phyloP scores from a whole-genome alignment of 2,888 invertebrate species.

The Limnephilus auricula region DNA sequence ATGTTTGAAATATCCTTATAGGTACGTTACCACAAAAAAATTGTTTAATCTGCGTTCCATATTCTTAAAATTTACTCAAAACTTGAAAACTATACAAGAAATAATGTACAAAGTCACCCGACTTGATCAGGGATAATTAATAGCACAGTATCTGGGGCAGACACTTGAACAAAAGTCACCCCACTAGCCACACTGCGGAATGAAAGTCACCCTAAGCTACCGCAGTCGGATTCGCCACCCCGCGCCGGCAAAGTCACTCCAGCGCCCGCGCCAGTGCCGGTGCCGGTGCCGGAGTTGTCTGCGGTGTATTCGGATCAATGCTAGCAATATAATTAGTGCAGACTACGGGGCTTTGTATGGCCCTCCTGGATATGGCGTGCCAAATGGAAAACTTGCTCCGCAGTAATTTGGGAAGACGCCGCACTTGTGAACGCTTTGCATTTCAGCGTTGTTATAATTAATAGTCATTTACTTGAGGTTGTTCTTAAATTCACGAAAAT shows the following conservation, averaged over 20 bases:
- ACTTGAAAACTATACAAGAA: neutral
- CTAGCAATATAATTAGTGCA: constrained; percentile 50
- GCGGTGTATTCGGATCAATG: constrained; percentile 49
- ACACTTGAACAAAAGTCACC: constrained; percentile 27
- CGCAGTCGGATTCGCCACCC: neutral
- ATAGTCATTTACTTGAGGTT: neutral
- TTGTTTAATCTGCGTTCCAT: neutral
- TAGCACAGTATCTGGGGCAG: neutral
- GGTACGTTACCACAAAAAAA: neutral
- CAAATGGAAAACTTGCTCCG: constrained; percentile 47
- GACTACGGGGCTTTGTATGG: constrained; percentile 24
- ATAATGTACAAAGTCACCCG: neutral
- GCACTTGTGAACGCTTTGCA: neutral
- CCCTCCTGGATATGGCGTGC: constrained; percentile 34
- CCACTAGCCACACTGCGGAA: neutral
- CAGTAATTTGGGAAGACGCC: neutral
- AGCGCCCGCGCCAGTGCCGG: neutral
- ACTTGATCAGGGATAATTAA: constrained; percentile 33
- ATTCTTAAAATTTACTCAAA: neutral
- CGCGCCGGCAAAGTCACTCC: neutral
- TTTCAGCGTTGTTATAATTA: neutral
- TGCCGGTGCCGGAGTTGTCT: neutral
- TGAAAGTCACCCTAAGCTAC: constrained; percentile 23
- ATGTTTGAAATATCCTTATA: too few relatives aligned
- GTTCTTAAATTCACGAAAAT: neutral